Evolutionary conservation across 1,140 invertebrate genomes (phyloP).

Genomic region (Euwallacea similis): DNA sequence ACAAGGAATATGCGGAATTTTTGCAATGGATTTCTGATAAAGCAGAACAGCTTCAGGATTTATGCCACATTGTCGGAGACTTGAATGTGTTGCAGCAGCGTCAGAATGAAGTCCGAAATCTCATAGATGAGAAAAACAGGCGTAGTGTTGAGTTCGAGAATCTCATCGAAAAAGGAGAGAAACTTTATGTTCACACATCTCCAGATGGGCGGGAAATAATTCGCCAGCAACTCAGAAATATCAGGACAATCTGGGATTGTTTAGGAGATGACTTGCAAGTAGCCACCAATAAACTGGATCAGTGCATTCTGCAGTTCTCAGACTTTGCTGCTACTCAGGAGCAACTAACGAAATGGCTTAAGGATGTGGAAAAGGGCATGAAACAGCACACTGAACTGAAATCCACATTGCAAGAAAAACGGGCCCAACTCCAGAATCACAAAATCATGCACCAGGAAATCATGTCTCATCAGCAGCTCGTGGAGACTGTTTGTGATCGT

Average conservation of each 20-base stretch:
- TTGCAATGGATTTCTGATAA: slow-evolving; percentile 73
- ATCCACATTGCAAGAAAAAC: slow-evolving; percentile 89
- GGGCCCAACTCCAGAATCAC: slow-evolving; percentile 91
- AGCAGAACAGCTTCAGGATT: slow-evolving; percentile 71
- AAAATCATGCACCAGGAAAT: slow-evolving; percentile 96
- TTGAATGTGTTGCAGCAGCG: slow-evolving; percentile 80
- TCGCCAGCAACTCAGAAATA: slow-evolving; percentile 80
- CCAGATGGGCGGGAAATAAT: slow-evolving; percentile 91
- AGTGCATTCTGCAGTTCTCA: slow-evolving; percentile 86
- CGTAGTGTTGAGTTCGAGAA: slow-evolving; percentile 83
- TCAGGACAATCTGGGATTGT: slow-evolving; percentile 84
- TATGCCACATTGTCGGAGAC: slow-evolving; percentile 86
- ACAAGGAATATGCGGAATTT: slow-evolving; percentile 75
- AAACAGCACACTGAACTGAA: slow-evolving; percentile 89
- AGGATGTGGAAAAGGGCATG: slow-evolving; percentile 89
- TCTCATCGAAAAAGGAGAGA: slow-evolving; percentile 86
- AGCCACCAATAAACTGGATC: slow-evolving; percentile 79
- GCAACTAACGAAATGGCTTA: slow-evolving; percentile 89
- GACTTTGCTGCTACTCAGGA: slow-evolving; percentile 87
- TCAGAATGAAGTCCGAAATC: slow-evolving; percentile 79
- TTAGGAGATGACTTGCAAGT: slow-evolving; percentile 81
- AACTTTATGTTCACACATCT: slow-evolving; percentile 88
- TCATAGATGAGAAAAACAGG: slow-evolving; percentile 78
- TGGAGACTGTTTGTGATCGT: slow-evolving; percentile 90
- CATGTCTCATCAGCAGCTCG: slow-evolving; percentile 83